Conservation (phyloP, 2,797 vertebrate genomes). For the Sus cebifrons region DNA sequence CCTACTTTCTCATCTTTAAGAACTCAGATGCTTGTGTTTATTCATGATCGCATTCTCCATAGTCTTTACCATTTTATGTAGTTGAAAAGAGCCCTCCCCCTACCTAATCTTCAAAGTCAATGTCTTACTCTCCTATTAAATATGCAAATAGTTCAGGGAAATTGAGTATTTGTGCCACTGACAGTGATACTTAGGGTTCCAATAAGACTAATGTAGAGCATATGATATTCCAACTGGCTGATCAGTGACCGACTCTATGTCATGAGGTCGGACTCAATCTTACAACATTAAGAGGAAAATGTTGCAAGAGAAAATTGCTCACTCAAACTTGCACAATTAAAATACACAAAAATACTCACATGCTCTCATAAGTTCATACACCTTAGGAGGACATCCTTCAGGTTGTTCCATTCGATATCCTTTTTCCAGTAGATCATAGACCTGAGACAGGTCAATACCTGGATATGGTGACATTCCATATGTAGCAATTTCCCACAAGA, state of each 20-base stretch:
- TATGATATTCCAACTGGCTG: not conserved
- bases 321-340: conserved; percentile 16
- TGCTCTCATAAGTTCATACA: conserved; percentile 99
- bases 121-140: conserved; percentile 48
- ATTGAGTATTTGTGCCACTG: not conserved
- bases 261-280: not conserved
- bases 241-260: conserved; percentile 7
- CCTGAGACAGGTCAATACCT: conserved; percentile 99
- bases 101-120: conserved; percentile 20
- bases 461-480: conserved; percentile 99
- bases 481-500: conserved; percentile 99
- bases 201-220: not conserved
- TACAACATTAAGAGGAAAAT: conserved; percentile 14
- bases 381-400: conserved; percentile 98
- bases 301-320: not conserved
- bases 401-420: conserved; percentile 99
- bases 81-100: not conserved
- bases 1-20: not conserved
- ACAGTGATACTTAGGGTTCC: conserved; percentile 41
- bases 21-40: not conserved
- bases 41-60: not conserved
- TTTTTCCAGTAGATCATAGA: conserved; percentile 99
- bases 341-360: conserved; percentile 93
- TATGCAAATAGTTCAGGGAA: not conserved
- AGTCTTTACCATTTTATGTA: conserved; percentile 21